Percentiles rank a stretch among this genome's conserved stretches.
These are phyloP conservation scores for Luffia ferchaultella DNA, from an alignment of 2,888 invertebrate species.

Conservation along the genomic window DNA sequence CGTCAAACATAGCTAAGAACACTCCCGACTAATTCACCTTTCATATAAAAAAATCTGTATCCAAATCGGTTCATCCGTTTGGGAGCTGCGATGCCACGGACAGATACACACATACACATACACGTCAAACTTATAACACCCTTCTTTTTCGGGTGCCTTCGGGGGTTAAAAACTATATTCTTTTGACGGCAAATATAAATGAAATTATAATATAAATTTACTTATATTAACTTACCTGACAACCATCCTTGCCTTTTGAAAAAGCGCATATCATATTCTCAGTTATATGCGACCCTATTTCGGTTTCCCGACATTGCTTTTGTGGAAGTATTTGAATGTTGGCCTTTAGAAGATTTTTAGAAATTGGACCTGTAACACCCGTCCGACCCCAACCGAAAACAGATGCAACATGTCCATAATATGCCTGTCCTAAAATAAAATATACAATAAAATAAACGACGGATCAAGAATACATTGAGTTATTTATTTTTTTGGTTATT, in stretches of 20 bases:
- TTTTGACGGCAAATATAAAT: no score
- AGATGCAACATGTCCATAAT: slow-evolving; percentile 39
- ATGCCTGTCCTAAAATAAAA: slow-evolving; percentile 38
- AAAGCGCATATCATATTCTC: slow-evolving; percentile 70
- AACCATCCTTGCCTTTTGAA: slow-evolving; percentile 67
- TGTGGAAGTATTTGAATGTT: slow-evolving; percentile 47
- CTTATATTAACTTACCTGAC: no score
- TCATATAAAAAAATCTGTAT: no score
- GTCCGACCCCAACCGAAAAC: slow-evolving; percentile 67
- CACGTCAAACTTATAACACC: no score
- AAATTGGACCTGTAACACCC: slow-evolving; percentile 43
- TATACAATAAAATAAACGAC: slow-evolving; percentile 11
- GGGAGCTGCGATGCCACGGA: no score
- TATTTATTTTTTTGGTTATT: background rate
- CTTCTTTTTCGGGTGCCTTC: no score
- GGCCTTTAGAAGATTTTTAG: slow-evolving; percentile 52
- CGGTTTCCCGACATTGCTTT: slow-evolving; percentile 42
- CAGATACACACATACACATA: no score
- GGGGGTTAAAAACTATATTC: no score
- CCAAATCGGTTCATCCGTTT: no score
- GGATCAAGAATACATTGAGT: slow-evolving; percentile 1
- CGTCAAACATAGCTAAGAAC: no score
- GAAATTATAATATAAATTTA: no score
- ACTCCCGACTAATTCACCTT: no score
- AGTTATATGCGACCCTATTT: slow-evolving; percentile 47